These are phyloP conservation scores for Panagrolaimus sp. DNA, from an alignment of 1,140 invertebrate species.

Conservation along the genomic window DNA sequence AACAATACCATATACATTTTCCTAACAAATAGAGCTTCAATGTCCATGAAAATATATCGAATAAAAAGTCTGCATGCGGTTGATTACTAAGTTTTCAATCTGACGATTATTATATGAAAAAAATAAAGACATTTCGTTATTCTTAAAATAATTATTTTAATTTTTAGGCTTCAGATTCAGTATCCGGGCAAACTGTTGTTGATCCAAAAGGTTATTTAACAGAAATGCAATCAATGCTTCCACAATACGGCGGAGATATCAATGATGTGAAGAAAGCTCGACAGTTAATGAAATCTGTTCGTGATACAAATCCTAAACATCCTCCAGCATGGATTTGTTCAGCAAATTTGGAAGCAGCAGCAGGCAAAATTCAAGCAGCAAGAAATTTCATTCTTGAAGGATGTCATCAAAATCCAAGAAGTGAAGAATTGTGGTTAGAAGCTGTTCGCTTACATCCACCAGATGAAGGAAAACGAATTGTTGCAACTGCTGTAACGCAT, in stretches of 20 bases:
- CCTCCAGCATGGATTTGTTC: conserved; percentile 98
- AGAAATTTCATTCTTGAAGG: conserved; percentile 94
- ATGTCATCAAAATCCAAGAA: conserved; percentile 81
- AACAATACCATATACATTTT: too few species aligned
- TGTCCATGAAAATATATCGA: not conserved
- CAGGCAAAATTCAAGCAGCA: conserved; percentile 94
- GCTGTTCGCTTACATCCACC: conserved; percentile 81
- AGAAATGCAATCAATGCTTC: conserved; percentile 96
- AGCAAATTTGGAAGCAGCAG: conserved; percentile 94
- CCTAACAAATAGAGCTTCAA: not conserved
- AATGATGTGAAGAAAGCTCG: conserved; percentile 98
- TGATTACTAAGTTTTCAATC: conserved; percentile 24
- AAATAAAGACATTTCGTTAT: conserved; percentile 10
- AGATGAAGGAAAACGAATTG: conserved; percentile 84
- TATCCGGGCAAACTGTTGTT: conserved; percentile 95
- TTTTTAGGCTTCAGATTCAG: conserved; percentile 81
- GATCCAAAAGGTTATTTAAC: conserved; percentile 99
- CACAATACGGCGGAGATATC: conserved; percentile 93
- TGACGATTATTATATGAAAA: not conserved
- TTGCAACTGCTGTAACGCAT: conserved; percentile 66
- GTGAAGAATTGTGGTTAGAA: conserved; percentile 96
- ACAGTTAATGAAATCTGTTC: conserved; percentile 87
- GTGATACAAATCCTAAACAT: conserved; percentile 98
- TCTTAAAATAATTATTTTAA: not conserved
- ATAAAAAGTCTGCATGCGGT: conserved; percentile 4